Evolutionary conservation across 2,888 invertebrate genomes (phyloP), one percentile per base, ranked within the genome.

Genomic region (Glaucopsyche alexis): DNA sequence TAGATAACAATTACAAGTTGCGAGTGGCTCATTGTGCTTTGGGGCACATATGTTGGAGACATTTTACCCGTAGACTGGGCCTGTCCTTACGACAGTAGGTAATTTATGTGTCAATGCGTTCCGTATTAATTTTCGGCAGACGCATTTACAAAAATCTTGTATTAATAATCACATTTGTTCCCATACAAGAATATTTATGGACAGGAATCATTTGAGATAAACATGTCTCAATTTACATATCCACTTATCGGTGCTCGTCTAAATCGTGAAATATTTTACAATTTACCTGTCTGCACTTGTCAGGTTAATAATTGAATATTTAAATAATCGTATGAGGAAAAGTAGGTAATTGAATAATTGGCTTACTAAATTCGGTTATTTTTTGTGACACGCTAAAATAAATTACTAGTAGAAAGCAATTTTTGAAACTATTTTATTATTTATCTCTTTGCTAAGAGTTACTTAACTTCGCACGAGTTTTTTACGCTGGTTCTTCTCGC

Each of bases 151-250:
- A 42, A 1, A 42, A 16, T 55, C 11, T 55, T 19, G 55, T 55
- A 19, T 55, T 19, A 19, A 55, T 19, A 19, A 11, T 55, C 19
- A 55, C 55, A 55, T 55, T 55, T 55, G 19, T 55, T 55, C 55
- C 19, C 19, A 55, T 55, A 55, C 55, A 55, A 55, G 19, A 55
- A 16, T 19, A 55, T 55, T 55, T 19, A 55, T 55, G 55, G 19
- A 55, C 55, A 55, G 55, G 55, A 19, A 55, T 19, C 5, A 16
- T 11, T 55, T 55, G 11, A 55, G 55, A 55, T 55, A 55, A 55
- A 55, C 55, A 67, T 67, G 45, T 67, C 47, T 67, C 67, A 67
- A 67, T 67, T 47, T 67, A 7, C 67, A 67, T 67, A 67, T 42
- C 67, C 40, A 66, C 38, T n/a, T 67, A 67, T 47, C 67, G 67